Percentiles rank a stretch among this genome's conserved stretches.
phyloP scores from a whole-genome alignment of 2,113 vertebrate species.

The Nerophis lumbriciformis region DNA sequence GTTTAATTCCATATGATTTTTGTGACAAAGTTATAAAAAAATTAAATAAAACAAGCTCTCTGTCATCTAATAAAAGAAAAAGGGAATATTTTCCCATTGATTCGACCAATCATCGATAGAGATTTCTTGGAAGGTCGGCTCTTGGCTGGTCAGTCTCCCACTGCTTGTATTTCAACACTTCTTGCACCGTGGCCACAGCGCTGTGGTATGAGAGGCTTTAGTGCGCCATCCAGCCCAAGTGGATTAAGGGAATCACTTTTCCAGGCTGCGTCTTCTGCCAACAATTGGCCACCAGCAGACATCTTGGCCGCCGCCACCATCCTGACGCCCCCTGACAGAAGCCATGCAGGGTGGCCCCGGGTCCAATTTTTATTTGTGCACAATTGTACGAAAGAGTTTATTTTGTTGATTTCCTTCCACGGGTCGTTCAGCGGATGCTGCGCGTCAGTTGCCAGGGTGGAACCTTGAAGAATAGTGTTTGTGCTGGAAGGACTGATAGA shows the following conservation, averaged over 20 bases:
- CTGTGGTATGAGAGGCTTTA: conserved; percentile 53
- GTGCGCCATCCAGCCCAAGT: conserved; percentile 44
- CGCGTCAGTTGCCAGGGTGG: not conserved
- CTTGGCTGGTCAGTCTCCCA: conserved; percentile 31
- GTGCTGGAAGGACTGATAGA: conserved; percentile 18
- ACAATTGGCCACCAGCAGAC: conserved; percentile 30
- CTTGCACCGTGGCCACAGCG: conserved; percentile 43
- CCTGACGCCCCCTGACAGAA: conserved; percentile 49
- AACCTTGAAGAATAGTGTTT: not conserved
- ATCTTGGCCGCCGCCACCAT: conserved; percentile 14
- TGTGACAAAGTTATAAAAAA: not conserved
- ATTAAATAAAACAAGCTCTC: no score
- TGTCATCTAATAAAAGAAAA: not conserved
- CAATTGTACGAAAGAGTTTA: not conserved
- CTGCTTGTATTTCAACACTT: conserved; percentile 39
- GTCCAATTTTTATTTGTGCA: not conserved
- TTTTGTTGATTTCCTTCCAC: not conserved
- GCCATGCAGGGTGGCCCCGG: conserved; percentile 38
- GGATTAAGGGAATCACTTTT: conserved; percentile 62
- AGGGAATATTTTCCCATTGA: not conserved
- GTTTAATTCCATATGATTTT: no score
- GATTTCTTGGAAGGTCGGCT: conserved; percentile 4
- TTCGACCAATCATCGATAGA: not conserved
- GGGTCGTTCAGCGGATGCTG: not conserved
- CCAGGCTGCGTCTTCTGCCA: conserved; percentile 29